Evolutionary conservation across 2,888 invertebrate genomes (phyloP).

Genomic region (Brachypterus glaber): DNA sequence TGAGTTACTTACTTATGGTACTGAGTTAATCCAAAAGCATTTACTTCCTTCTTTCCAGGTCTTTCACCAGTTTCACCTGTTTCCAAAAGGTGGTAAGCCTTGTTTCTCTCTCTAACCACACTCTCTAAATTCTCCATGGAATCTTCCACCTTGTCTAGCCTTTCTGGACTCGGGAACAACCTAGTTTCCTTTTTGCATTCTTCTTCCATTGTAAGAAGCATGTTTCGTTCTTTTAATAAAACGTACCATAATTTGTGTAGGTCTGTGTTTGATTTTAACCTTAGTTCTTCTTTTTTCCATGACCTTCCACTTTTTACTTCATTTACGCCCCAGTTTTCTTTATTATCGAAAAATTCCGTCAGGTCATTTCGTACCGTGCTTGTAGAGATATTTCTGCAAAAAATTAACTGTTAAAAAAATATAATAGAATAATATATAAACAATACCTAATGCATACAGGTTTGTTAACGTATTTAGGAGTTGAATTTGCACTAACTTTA

Average conservation of each 20-base stretch:
- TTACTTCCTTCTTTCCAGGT: constrained; percentile 50
- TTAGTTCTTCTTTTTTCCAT: constrained; percentile 82
- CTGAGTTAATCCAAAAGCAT: constrained; percentile 52
- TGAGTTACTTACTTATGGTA: constrained; percentile 44
- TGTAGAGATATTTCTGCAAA: constrained; percentile 29
- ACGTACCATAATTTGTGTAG: constrained; percentile 94
- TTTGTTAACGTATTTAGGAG: too few species aligned
- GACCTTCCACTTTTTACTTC: constrained; percentile 73
- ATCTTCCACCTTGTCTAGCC: constrained; percentile 86
- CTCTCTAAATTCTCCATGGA: constrained; percentile 90
- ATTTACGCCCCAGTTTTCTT: constrained; percentile 71
- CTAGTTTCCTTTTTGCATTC: constrained; percentile 56
- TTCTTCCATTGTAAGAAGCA: constrained; percentile 93
- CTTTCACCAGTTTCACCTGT: constrained; percentile 78
- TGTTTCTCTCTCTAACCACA: constrained; percentile 86
- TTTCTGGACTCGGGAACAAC: constrained; percentile 83
- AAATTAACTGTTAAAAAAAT: neutral
- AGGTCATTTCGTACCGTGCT: constrained; percentile 44
- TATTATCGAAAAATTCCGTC: constrained; percentile 84
- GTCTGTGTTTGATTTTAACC: constrained; percentile 91
- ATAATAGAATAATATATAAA: too few species aligned
- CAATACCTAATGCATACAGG: too few species aligned
- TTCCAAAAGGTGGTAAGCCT: constrained; percentile 82
- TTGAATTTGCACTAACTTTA: neutral
- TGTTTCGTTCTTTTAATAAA: constrained; percentile 90